Base-by-base conservation (phyloP, 2,888 invertebrate species). In the Spodoptera picta region DNA sequence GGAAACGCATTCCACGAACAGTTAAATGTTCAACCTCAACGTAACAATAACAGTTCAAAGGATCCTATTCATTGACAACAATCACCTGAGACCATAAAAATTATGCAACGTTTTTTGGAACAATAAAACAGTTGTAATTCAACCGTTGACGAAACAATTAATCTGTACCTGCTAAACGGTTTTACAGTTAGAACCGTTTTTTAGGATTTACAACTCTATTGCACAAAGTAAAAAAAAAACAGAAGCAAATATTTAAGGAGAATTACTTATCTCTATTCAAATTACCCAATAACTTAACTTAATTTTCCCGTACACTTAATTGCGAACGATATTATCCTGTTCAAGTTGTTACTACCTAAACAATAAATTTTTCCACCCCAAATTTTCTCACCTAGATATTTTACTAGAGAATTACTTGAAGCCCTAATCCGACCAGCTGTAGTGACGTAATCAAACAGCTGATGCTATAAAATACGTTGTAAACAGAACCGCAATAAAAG, bases 371-470 rank as follows among this genome's bases (percentile, higher is more conserved):
- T 72, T 77, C 67, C 65, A 73, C 80, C 80, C 80, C 57, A 77
- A 74, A 71, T 77, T 73, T 70, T 80, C 75, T 79, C 70, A 77
- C 75, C 69, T 72, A 67, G 66, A 55, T 48, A 53, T 55, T 67
- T 69, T 45, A 64, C 60, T 63, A 61, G 69, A 78, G 77, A 82
- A 84, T 84, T 80, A 66, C 74, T 77, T 62, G 73, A 80, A 81
- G 77, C 78, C 76, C 68, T 76, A 77, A 80, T 82, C 75, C 76
- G 55, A 84, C 83, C 84, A 85, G 79, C 77, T 87, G 85, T 85
- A 83, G 85, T 89, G 86, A 87, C 87, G 89, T 84, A 88, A 89
- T 84, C 80, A 83, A 89, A 88, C 93, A 93, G 92, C 92, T 94
- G 92, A 90, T 91, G 83, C 87, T 83, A 86, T 90, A 88, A 91